A percentile compares a stretch with the other conserved stretches of the same genome.
These are phyloP conservation scores for Cataglyphis rosenhaueri DNA, from an alignment of 2,888 invertebrate genomes.

Conservation along the genomic window DNA sequence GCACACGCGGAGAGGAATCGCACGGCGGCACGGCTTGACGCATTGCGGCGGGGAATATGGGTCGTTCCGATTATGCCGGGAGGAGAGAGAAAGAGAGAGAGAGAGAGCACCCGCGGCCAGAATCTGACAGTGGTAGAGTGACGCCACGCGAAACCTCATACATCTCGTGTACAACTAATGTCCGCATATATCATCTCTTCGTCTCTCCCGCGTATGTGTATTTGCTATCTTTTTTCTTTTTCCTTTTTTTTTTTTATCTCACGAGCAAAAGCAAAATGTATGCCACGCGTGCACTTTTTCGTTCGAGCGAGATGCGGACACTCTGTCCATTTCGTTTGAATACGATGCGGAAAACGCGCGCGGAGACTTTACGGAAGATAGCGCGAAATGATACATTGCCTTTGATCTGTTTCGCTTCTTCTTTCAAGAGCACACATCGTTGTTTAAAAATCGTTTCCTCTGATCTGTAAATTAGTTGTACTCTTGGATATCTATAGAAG, in stretches of 20 bases:
- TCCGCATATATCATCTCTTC: conserved; percentile 76
- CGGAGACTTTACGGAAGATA: conserved; percentile 34
- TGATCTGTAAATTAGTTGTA: conserved; percentile 17
- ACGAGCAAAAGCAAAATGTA: background rate
- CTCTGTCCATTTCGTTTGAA: conserved; percentile 30
- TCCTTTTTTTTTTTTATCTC: conserved; percentile 2
- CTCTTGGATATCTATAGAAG: background rate
- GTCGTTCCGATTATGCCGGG: conserved; percentile 74
- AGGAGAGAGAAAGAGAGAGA: conserved; percentile 62
- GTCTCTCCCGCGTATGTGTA: conserved; percentile 59
- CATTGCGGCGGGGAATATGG: conserved; percentile 71
- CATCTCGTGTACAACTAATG: conserved; percentile 79
- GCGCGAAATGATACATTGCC: conserved; percentile 16
- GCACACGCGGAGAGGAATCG: conserved; percentile 49
- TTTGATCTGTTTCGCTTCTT: background rate
- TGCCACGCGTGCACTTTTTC: conserved; percentile 30
- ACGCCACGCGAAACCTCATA: conserved; percentile 74
- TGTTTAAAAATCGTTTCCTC: conserved; percentile 16
- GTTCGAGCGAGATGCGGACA: conserved; percentile 18
- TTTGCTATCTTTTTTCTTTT: conserved; percentile 33
- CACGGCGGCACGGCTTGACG: conserved; percentile 65
- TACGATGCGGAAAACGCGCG: conserved; percentile 41
- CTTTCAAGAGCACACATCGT: conserved; percentile 6
- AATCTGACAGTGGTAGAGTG: conserved; percentile 75
- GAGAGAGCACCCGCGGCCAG: conserved; percentile 67